Base-by-base conservation (phyloP, 2,113 vertebrate genomes). In the Gambusia affinis region DNA sequence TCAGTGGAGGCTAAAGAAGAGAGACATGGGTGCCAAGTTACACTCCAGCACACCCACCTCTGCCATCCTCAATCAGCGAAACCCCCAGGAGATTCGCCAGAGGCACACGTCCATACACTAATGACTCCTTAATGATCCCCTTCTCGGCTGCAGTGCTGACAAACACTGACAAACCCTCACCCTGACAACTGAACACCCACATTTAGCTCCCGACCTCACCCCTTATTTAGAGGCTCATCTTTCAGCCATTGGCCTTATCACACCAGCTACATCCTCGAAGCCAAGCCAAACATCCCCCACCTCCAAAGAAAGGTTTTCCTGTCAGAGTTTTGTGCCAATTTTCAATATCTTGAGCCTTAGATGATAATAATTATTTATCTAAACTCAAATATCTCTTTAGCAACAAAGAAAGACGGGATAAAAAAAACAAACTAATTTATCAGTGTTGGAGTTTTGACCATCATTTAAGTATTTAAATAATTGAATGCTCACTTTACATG, bases 141-240 rank as follows among this genome's bases (percentile, higher is more conserved):
- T 83, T 81, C 86, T 79, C 78, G 73, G 60, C 79, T n/a, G 31
- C 67, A 78, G 84, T 37, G 70, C 80, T 89, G 82, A 93, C 84
- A 87, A 87, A 82, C 82, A 87, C 76, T 85, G 88, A 89, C 86
- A 78, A 86, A 85, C 80, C 66, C 84, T 82, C 60, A 85, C 86
- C 88, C 81, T 85, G 88, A 91, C 90, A 88, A 76, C 80, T 83
- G 78, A 91, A 91, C 90, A 88, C 88, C 88, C 92, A 85, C 82
- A 77, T 85, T 78, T 72, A 77, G 73, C 65, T 67, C 70, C 82
- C 71, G 37, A 83, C 81, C 78, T 90, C 87, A 68, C 75, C 82
- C 81, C 73, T 67, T 82, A 80, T 90, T 82, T 76, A 73, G 73
- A 87, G 66, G 75, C 73, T 88, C 91, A 79, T 90, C 85, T 79